Evolutionary conservation across 1,140 invertebrate genomes (phyloP).

Genomic region (Metopolophium dirhodum): DNA sequence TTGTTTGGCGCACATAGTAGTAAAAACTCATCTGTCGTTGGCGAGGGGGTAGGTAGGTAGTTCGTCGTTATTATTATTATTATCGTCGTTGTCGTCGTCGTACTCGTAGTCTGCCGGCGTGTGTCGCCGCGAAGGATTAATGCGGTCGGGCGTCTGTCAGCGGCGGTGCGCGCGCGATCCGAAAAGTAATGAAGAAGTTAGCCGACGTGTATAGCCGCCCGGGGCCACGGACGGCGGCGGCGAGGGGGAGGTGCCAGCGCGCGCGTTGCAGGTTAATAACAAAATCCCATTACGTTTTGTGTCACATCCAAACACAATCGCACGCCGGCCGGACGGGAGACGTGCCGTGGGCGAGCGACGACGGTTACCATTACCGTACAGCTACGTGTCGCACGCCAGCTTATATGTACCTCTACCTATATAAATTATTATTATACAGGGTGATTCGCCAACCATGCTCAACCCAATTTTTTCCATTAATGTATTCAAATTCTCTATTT

Average conservation of each 20-base stretch:
- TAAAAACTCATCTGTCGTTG: background rate
- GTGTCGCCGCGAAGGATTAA: conserved; percentile 45
- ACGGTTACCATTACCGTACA: background rate
- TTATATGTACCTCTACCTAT: background rate
- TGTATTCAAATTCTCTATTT: background rate
- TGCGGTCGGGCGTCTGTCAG: conserved; percentile 56
- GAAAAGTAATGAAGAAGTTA: conserved; percentile 55
- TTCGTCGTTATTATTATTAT: conserved; percentile 10
- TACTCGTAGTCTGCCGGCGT: background rate
- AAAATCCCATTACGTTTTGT: conserved; percentile 57
- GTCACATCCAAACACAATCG: conserved; percentile 54
- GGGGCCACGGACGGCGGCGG: background rate
- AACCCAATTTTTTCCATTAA: background rate
- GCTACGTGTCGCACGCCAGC: background rate
- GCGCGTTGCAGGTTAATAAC: conserved; percentile 53
- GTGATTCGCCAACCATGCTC: background rate
- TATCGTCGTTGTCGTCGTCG: background rate
- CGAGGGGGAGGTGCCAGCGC: background rate
- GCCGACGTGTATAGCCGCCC: background rate
- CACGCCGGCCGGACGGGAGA: background rate
- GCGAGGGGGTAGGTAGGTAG: background rate
- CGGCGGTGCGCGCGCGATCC: conserved; percentile 36
- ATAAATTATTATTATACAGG: background rate
- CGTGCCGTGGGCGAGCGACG: background rate
- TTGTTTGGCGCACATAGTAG: background rate